These are phyloP conservation scores for Drosophila formosana DNA, from an alignment of 2,888 invertebrate genomes.

Conservation along the genomic window DNA sequence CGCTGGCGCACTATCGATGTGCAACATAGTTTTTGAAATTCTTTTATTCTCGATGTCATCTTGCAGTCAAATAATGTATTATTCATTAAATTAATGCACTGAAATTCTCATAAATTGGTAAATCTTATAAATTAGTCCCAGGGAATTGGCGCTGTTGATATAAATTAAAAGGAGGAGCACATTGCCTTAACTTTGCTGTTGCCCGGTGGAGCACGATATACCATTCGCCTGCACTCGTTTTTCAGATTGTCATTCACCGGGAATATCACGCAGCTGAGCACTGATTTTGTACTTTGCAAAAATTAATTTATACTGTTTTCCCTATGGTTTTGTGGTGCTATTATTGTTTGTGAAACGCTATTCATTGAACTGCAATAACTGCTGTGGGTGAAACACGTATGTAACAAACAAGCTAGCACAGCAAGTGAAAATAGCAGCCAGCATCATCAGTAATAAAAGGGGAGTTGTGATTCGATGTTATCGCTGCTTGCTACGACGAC, in stretches of 20 bases:
- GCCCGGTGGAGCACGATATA: not conserved
- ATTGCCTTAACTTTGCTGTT: not conserved
- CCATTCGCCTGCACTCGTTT: conserved; percentile 33
- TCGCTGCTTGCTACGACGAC: conserved; percentile 26
- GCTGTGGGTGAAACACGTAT: not conserved
- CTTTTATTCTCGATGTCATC: too few species aligned
- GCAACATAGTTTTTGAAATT: too few species aligned
- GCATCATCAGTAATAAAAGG: conserved; percentile 41
- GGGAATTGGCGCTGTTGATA: not conserved
- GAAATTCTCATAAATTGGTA: too few species aligned
- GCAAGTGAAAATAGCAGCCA: conserved; percentile 37
- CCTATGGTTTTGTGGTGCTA: conserved; percentile 8
- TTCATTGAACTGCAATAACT: not conserved
- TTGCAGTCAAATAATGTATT: too few species aligned
- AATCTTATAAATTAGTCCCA: too few species aligned
- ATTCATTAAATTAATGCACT: too few species aligned
- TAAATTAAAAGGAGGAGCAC: not conserved
- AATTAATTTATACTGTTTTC: conserved; percentile 38
- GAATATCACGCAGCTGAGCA: conserved; percentile 54
- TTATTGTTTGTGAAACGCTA: conserved; percentile 23
- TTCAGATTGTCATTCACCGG: conserved; percentile 41
- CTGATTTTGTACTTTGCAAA: conserved; percentile 63
- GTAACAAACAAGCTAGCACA: not conserved
- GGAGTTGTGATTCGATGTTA: conserved; percentile 53
- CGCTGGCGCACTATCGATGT: too few species aligned